phyloP scores from a whole-genome alignment of 2,888 invertebrate genomes.

The Clusia tigrina region DNA sequence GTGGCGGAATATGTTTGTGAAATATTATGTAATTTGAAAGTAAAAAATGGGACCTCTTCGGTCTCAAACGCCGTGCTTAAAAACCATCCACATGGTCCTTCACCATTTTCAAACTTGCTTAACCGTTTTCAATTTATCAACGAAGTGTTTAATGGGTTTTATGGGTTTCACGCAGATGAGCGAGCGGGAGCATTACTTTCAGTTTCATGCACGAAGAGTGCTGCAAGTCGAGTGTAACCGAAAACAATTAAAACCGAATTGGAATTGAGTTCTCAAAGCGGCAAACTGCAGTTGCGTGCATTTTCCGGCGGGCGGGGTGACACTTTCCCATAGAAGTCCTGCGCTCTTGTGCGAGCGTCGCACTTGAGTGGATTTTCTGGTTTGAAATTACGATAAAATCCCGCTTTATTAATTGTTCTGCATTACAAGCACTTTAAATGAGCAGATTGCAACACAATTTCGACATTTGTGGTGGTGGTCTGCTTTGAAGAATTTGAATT shows the following conservation, averaged over 20 bases:
- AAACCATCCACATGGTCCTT: no score
- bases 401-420: constrained; percentile 43
- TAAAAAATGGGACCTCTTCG: no score
- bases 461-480: constrained; percentile 35
- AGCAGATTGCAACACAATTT: constrained; percentile 23
- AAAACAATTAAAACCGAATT: constrained; percentile 45
- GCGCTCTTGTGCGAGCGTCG: background rate
- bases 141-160: background rate
- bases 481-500: constrained; percentile 20
- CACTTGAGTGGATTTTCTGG: background rate
- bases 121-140: no score
- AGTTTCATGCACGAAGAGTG: constrained; percentile 44
- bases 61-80: no score
- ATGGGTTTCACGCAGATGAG: background rate
- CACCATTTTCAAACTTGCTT: no score
- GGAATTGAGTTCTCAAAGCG: constrained; percentile 27
- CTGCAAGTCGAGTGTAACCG: constrained; percentile 43
- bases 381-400: constrained; percentile 34
- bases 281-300: background rate
- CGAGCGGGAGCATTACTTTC: no score
- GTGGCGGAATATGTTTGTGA: no score
- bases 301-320: constrained; percentile 27
- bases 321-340: background rate
- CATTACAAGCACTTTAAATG: constrained; percentile 30
- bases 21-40: no score